phyloP scores from a whole-genome alignment of 2,113 vertebrate genomes.

The Antigone vipio region DNA sequence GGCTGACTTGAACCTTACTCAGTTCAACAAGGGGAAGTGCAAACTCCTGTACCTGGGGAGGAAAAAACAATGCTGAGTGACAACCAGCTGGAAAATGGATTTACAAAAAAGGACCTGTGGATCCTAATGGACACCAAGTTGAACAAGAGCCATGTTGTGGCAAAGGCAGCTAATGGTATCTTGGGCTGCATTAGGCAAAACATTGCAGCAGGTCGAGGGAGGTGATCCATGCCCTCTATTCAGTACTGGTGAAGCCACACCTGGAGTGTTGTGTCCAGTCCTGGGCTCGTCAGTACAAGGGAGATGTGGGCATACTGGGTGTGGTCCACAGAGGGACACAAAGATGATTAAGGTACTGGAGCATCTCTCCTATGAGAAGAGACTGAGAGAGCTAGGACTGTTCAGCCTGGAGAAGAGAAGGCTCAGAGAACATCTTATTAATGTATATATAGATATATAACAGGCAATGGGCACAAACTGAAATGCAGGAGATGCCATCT shows the following conservation, averaged over 20 bases:
- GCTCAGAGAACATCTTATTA: neutral
- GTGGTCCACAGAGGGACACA: too few relatives aligned
- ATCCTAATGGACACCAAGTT: neutral
- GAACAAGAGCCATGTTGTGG: neutral
- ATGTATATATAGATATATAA: too few relatives aligned
- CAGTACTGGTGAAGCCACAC: neutral
- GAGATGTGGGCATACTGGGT: too few relatives aligned
- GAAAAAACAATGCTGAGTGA: neutral
- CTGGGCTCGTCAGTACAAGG: too few relatives aligned
- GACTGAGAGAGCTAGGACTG: neutral
- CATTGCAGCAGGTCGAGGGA: neutral
- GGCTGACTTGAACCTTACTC: neutral
- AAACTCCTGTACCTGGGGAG: neutral
- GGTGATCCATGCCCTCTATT: neutral
- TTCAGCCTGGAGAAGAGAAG: neutral
- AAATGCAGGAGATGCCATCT: neutral
- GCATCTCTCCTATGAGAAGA: too few relatives aligned
- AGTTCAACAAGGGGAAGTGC: neutral
- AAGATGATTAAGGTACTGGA: too few relatives aligned
- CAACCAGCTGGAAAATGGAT: neutral
- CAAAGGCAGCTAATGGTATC: neutral
- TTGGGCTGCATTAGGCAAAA: neutral
- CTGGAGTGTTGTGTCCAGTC: too few relatives aligned
- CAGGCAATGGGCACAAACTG: neutral
- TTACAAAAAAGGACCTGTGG: neutral